Conservation (phyloP, 2,113 vertebrate species). For the Jacana jacana region DNA sequence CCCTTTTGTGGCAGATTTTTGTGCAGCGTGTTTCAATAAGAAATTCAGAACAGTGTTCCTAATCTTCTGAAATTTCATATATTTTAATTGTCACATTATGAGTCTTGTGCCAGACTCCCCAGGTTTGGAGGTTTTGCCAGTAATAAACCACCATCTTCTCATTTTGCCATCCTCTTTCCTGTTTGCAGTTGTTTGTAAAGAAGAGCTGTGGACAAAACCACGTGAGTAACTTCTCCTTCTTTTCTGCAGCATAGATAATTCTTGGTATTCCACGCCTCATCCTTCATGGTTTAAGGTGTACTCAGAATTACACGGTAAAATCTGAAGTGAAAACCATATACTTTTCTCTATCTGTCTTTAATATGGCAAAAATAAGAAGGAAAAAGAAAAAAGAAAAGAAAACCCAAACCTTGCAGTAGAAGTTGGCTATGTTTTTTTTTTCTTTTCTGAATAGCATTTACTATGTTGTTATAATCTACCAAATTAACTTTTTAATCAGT, state of each 20-base stretch:
- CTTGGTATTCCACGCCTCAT: background rate
- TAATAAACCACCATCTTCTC: background rate
- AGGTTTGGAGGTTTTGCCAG: background rate
- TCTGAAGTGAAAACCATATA: conserved; percentile 39
- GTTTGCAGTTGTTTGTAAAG: background rate
- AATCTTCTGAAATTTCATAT: conserved; percentile 22
- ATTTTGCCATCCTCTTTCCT: background rate
- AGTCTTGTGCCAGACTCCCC: background rate
- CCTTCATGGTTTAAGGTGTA: conserved; percentile 3
- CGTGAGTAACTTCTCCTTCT: background rate
- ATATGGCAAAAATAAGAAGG: background rate
- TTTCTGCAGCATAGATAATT: conserved; percentile 24
- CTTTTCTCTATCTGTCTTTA: background rate
- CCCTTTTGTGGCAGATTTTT: conserved; percentile 23
- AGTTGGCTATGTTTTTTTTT: background rate
- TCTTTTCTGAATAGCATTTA: background rate
- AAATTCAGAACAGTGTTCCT: background rate
- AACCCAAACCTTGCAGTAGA: background rate
- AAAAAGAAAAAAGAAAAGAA: background rate
- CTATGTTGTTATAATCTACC: background rate
- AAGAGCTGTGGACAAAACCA: background rate
- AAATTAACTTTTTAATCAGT: background rate
- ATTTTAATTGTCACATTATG: conserved; percentile 17
- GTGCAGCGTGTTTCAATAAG: conserved; percentile 21
- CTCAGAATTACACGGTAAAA: background rate